Percentiles rank a stretch among this genome's conserved stretches.
phyloP scores from a whole-genome alignment of 2,888 invertebrate genomes.

The Andrena chrysosceles region DNA sequence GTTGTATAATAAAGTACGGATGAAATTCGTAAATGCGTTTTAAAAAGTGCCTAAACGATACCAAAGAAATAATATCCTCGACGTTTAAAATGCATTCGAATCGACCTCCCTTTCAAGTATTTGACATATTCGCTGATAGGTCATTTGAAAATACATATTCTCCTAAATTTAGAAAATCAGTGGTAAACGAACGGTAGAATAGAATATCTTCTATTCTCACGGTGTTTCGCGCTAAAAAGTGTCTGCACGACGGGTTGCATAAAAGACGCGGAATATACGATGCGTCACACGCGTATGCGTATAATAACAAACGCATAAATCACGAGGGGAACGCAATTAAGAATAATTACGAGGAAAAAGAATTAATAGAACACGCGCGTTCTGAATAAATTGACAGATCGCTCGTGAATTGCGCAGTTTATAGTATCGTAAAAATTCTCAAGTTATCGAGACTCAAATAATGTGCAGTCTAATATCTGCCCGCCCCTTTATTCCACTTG shows the following conservation, averaged over 20 bases:
- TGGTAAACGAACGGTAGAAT: slow-evolving; percentile 28
- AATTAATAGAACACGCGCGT: not conserved
- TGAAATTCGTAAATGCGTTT: not conserved
- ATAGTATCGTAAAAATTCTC: no score
- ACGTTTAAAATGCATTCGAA: slow-evolving; percentile 5
- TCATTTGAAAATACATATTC: slow-evolving; percentile 37
- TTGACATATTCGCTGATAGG: slow-evolving; percentile 23
- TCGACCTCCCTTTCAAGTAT: not conserved
- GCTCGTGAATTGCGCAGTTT: not conserved
- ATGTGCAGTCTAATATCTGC: no score
- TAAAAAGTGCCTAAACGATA: not conserved
- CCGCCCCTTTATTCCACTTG: not conserved
- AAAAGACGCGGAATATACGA: not conserved
- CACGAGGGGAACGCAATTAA: not conserved
- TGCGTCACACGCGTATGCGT: not conserved
- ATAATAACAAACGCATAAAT: not conserved
- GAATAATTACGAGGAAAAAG: not conserved
- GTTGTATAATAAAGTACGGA: not conserved
- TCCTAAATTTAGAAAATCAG: slow-evolving; percentile 23
- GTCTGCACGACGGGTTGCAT: not conserved
- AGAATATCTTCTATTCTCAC: slow-evolving; percentile 16
- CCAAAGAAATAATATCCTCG: slow-evolving; percentile 1
- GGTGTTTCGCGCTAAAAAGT: slow-evolving; percentile 37
- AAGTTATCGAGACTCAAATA: no score
- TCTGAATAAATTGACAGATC: not conserved